Evolutionary conservation across 2,888 invertebrate genomes (phyloP).

Genomic region (Nephrotoma flavescens): DNA sequence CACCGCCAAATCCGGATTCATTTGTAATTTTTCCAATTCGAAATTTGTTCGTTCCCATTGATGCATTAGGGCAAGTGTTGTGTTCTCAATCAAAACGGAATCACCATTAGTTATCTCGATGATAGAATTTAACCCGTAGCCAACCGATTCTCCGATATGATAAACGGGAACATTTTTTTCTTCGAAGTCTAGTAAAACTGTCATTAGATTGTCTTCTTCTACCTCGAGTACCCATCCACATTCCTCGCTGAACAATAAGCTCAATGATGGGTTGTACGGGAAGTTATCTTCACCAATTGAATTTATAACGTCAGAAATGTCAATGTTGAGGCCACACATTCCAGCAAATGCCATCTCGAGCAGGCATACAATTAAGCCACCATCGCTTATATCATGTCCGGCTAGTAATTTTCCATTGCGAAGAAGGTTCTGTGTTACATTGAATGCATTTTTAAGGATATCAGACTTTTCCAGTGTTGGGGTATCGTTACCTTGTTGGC

Average conservation of each 20-base stretch:
- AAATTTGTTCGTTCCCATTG: conserved; percentile 96
- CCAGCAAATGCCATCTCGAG: conserved; percentile 97
- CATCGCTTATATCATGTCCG: conserved; percentile 95
- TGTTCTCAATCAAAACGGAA: conserved; percentile 38
- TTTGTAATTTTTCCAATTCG: conserved; percentile 71
- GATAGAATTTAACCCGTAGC: conserved; percentile 43
- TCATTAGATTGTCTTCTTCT: conserved; percentile 34
- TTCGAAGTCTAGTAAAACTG: conserved; percentile 46
- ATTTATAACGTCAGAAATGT: conserved; percentile 32
- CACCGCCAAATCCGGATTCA: conserved; percentile 59
- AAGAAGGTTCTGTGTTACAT: conserved; percentile 69
- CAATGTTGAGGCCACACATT: conserved; percentile 58
- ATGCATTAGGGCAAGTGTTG: conserved; percentile 52
- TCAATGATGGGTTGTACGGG: conserved; percentile 35
- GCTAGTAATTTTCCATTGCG: conserved; percentile 40
- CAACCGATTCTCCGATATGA: conserved; percentile 50
- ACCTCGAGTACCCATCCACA: conserved; percentile 75
- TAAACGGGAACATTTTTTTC: conserved; percentile 44
- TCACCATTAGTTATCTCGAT: conserved; percentile 17
- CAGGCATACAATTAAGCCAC: conserved; percentile 78
- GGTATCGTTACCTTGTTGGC: conserved; percentile 62
- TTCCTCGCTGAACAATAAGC: conserved; percentile 72
- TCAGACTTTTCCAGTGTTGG: conserved; percentile 67
- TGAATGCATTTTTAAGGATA: conserved; percentile 60
- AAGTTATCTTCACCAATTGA: conserved; percentile 20